A percentile compares a stretch with the other conserved stretches of the same genome.
Conservation (phyloP, 2,888 invertebrate genomes). For the Trissonchulus latispiculum region DNA sequence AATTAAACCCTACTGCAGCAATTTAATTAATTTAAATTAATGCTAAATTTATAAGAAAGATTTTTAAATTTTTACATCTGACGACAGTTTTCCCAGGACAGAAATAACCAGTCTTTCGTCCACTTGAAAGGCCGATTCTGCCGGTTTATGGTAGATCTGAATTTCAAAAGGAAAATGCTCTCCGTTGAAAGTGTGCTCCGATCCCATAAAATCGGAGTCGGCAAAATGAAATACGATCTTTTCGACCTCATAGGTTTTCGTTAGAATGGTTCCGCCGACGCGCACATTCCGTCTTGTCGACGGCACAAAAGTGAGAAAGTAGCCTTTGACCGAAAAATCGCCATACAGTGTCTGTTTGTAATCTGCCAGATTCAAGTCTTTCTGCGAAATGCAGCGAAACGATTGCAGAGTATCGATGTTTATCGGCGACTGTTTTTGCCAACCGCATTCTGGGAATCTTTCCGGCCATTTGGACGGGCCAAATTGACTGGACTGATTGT, state of each 20-base stretch:
- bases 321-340: neutral
- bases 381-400: neutral
- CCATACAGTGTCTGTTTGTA: neutral
- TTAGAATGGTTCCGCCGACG: neutral
- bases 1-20: too few species aligned
- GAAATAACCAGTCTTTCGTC: neutral
- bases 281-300: neutral
- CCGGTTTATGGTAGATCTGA: slow-evolving; percentile 6
- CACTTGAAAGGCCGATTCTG: neutral
- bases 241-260: neutral
- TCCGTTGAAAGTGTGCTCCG: slow-evolving; percentile 7
- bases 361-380: neutral
- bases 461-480: neutral
- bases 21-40: too few species aligned
- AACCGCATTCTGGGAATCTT: slow-evolving; percentile 6
- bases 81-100: neutral
- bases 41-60: too few species aligned
- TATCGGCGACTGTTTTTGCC: neutral
- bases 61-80: too few species aligned
- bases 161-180: slow-evolving; percentile 8
- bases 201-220: neutral
- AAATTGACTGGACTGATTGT: neutral
- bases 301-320: neutral
- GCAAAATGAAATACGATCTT: slow-evolving; percentile 1
- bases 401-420: neutral